phyloP scores from a whole-genome alignment of 2,888 invertebrate genomes.

The Perizoma flavofasciatum region DNA sequence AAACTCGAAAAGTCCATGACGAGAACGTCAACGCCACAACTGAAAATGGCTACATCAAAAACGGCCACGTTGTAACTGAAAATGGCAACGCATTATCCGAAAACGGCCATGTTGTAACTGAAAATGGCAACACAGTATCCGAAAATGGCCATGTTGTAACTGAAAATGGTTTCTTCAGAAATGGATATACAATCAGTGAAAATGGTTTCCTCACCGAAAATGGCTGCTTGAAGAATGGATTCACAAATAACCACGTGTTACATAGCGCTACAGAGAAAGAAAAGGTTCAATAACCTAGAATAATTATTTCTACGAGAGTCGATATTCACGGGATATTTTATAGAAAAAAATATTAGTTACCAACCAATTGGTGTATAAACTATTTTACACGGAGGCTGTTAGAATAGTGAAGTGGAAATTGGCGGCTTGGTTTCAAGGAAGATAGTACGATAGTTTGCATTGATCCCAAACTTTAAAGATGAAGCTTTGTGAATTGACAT shows the following conservation, averaged over 20 bases:
- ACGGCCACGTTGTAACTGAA: constrained; percentile 32
- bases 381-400: constrained; percentile 23
- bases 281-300: constrained; percentile 64
- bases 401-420: constrained; percentile 14
- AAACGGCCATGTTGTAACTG: constrained; percentile 37
- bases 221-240: constrained; percentile 52
- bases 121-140: constrained; percentile 33
- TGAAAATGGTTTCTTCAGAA: constrained; percentile 37
- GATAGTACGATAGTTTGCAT: too few relatives aligned
- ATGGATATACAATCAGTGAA: constrained; percentile 21
- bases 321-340: constrained; percentile 20
- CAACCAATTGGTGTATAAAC: constrained; percentile 19
- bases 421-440: neutral
- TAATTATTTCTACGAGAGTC: constrained; percentile 4
- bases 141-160: constrained; percentile 40
- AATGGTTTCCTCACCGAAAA: constrained; percentile 19
- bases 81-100: constrained; percentile 46
- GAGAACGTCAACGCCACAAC: constrained; percentile 31
- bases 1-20: constrained; percentile 22
- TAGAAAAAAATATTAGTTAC: constrained; percentile 17
- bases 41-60: constrained; percentile 47
- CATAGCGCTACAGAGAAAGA: constrained; percentile 58
- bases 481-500: neutral
- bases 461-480: too few relatives aligned
- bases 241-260: constrained; percentile 51